phyloP scores from a whole-genome alignment of 2,888 invertebrate genomes.

The Cheilosia vernalis region DNA sequence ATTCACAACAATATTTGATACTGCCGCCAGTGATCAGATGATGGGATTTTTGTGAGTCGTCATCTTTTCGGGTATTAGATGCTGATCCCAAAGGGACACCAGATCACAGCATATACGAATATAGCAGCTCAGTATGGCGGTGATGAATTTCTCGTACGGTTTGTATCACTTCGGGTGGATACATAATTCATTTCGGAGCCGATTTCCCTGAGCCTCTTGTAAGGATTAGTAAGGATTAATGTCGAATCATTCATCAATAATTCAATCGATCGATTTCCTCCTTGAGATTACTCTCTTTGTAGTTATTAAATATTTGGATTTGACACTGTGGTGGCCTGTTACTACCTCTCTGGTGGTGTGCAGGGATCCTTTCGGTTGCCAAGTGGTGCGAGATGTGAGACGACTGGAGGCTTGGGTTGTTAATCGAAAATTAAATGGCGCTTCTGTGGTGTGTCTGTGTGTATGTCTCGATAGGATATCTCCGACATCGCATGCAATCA shows the following conservation, averaged over 20 bases:
- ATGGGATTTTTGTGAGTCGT: slow-evolving; percentile 71
- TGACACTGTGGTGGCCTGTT: slow-evolving; percentile 48
- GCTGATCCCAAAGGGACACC: slow-evolving; percentile 67
- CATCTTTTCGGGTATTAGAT: slow-evolving; percentile 68
- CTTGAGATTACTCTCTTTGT: slow-evolving; percentile 40
- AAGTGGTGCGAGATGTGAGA: slow-evolving; percentile 40
- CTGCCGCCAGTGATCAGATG: slow-evolving; percentile 71
- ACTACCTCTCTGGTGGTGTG: background rate
- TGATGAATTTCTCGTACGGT: slow-evolving; percentile 45
- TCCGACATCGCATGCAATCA: slow-evolving; percentile 51
- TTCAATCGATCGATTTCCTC: slow-evolving; percentile 60
- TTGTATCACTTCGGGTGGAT: slow-evolving; percentile 55
- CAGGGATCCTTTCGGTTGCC: slow-evolving; percentile 45
- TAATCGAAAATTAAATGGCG: slow-evolving; percentile 68
- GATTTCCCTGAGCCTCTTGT: slow-evolving; percentile 45
- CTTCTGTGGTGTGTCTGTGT: slow-evolving; percentile 62
- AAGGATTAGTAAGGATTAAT: slow-evolving; percentile 80
- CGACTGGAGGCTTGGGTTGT: slow-evolving; percentile 24
- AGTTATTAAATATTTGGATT: slow-evolving; percentile 51
- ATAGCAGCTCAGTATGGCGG: slow-evolving; percentile 17
- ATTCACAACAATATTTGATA: slow-evolving; percentile 69
- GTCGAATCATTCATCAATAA: slow-evolving; percentile 82
- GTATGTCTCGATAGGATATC: slow-evolving; percentile 53
- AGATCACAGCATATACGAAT: slow-evolving; percentile 7
- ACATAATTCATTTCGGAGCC: slow-evolving; percentile 65